Evolutionary conservation across 2,797 vertebrate species (phyloP), one percentile per base, ranked within the genome.

Genomic region (Liparis tanakae): DNA sequence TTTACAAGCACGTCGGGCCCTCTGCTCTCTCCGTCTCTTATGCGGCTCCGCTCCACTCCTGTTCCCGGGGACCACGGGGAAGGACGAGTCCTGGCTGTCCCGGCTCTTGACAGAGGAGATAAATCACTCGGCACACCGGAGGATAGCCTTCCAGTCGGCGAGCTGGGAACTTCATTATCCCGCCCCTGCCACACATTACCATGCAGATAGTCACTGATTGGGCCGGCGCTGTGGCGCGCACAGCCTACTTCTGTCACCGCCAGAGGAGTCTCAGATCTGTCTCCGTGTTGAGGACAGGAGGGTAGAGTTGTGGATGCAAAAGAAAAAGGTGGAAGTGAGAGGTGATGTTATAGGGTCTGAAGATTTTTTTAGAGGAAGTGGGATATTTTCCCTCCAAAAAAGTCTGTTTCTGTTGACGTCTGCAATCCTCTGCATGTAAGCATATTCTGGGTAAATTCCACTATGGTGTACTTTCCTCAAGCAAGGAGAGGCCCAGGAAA

Each of bases 151-250:
- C 94, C 93, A 97, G 97, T 93, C 96, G 94, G 91, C 97, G 96
- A 86, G 96, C 97, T 98, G 97, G 96, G 97, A 98, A 99, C 96
- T 98, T 98, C 97, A 99, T 98, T 98, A 98, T 94, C 95, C 96
- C 97, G 95, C 95, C 97, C 96, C 95, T 97, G 96, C 96, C 94
- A 95, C 94, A 95, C 94, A 97, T 97, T 98, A 97, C 96, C 97
- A 97, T 98, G 96, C 96, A 98, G 96, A 96, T 95, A 93, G 94
- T 90, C 92, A 93, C 94, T 97, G 96, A 98, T 97, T 97, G 96
- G 96, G 94, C 94, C 86, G 77, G 87, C 91, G 89, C 86, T 81
- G 91, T 87, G 91, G 90, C 89, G 94, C 92, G 92, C 72, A 80
- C 95, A 97, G 95, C 95, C 96, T 96, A 96, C 95, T 98, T 98